Conservation (phyloP, 2,888 invertebrate species). For the Melipona bicolor region DNA sequence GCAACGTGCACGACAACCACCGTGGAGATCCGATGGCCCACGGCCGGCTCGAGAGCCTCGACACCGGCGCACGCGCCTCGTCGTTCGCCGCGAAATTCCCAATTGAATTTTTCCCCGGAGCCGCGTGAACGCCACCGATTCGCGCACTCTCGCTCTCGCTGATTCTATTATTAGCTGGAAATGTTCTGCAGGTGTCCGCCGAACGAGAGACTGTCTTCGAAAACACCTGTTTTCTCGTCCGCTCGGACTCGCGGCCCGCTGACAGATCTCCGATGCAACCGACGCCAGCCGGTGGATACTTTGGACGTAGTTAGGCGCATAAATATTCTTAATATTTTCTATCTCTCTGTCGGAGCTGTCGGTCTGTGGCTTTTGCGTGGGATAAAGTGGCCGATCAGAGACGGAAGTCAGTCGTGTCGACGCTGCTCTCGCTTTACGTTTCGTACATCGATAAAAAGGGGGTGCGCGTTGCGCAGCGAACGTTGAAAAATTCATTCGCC, state of each 20-base stretch:
- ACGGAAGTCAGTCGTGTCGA: slow-evolving; percentile 57
- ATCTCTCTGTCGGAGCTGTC: slow-evolving; percentile 30
- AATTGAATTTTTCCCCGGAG: slow-evolving; percentile 2
- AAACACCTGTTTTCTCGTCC: slow-evolving; percentile 63
- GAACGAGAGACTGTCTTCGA: slow-evolving; percentile 55
- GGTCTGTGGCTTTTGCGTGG: slow-evolving; percentile 60
- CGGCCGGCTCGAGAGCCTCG: neutral
- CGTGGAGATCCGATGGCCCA: neutral
- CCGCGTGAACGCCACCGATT: neutral
- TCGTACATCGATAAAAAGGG: slow-evolving; percentile 3
- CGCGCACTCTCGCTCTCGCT: slow-evolving; percentile 26
- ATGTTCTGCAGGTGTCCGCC: slow-evolving; percentile 60
- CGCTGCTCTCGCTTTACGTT: slow-evolving; percentile 22
- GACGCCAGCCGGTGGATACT: neutral
- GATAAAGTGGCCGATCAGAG: slow-evolving; percentile 57
- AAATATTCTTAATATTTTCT: slow-evolving; percentile 50
- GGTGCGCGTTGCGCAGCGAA: neutral
- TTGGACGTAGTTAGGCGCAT: neutral
- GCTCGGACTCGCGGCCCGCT: neutral
- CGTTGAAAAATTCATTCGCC: neutral
- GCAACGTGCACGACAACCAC: slow-evolving; percentile 17
- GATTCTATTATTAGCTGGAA: slow-evolving; percentile 58
- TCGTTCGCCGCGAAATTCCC: slow-evolving; percentile 17
- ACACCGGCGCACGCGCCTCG: neutral
- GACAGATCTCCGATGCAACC: neutral